These are phyloP conservation scores for Penaeus japonicus DNA, from an alignment of 1,140 invertebrate genomes.

Conservation along the genomic window DNA sequence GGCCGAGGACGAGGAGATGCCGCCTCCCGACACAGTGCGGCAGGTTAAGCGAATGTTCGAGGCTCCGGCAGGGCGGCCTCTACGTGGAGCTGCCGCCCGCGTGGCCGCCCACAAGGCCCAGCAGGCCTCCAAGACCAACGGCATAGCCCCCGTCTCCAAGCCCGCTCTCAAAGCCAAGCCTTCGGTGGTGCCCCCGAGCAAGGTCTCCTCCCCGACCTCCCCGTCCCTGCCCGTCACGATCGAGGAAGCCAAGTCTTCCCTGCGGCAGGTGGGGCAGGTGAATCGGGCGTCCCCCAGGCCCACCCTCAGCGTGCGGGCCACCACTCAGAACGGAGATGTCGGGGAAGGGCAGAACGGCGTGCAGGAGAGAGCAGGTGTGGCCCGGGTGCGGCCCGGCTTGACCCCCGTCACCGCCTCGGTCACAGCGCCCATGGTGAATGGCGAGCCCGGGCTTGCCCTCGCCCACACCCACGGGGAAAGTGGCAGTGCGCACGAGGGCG, in stretches of 20 bases:
- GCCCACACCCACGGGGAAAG: constrained; percentile 25
- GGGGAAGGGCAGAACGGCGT: not conserved
- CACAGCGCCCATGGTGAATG: constrained; percentile 51
- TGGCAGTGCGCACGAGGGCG: constrained; percentile 39
- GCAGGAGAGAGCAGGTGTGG: not conserved
- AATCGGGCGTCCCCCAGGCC: constrained; percentile 22
- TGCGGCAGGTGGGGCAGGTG: constrained; percentile 37
- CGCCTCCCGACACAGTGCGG: constrained; percentile 84
- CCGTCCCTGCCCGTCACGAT: constrained; percentile 25
- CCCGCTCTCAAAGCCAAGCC: constrained; percentile 42
- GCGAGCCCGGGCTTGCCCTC: constrained; percentile 22
- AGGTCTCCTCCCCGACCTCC: constrained; percentile 11
- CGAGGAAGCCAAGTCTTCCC: constrained; percentile 36
- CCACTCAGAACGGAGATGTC: constrained; percentile 32
- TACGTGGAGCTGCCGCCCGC: constrained; percentile 49
- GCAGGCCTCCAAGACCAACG: constrained; percentile 38
- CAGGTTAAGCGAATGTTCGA: constrained; percentile 86
- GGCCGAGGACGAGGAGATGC: constrained; percentile 80
- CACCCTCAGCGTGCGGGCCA: constrained; percentile 36
- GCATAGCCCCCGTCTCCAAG: constrained; percentile 23
- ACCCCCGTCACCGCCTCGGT: constrained; percentile 51
- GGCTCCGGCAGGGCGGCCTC: constrained; percentile 60
- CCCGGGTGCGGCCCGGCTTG: constrained; percentile 22
- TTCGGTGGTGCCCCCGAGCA: constrained; percentile 12
- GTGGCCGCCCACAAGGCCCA: constrained; percentile 53